Base-by-base conservation (phyloP, 1,140 invertebrate genomes). In the Potamilus streckersoni region DNA sequence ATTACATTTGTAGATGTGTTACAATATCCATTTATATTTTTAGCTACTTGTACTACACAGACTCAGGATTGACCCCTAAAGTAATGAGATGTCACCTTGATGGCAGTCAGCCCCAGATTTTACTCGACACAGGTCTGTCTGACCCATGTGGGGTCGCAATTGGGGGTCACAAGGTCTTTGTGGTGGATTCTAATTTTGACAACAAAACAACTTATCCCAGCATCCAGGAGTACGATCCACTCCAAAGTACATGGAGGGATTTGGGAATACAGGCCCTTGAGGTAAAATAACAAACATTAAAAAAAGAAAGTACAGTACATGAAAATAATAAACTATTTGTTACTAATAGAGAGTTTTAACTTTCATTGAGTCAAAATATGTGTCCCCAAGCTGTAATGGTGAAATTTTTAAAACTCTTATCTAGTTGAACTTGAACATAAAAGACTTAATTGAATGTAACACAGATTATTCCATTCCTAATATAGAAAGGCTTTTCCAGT, bases 1-100 rank as follows among this genome's bases (percentile, higher is more conserved):
- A 49, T 49, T 49, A 49, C 5, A 49, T 49, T 49, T 49, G 38
- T 49, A 11, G 38, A 49, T 49, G 38, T 49, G 14, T 17, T 58
- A 19, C 5, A 66, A 20, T 31, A 71, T 59, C 20, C 8, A 49
- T 70, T 67, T 75, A 17, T 55, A 64, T 27, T 55, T 76, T 19
- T 80, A 85, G 84, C 16, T 75, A 81, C 27, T 69, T 85, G 61
- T 85, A 80, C 69, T 84, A 81, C 71, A 81, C 81, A 57, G 84
- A 85, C 69, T 85, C 81, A 83, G 84, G 83, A 19, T 65, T 71
- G 6, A 31, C 82, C n/a, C 82, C 83, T 0, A 78, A 79, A 66
- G 78, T 85, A 67, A 71, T 82, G 8, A 72, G 77, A 16, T 49
- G 76, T 38, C 65, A 69, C 19, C 61, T 83, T 71, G 84, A 86